Evolutionary conservation across 92 coral and sea anemone genomes (phyloP), one percentile per base, ranked within the genome.

Genomic region (Porites cylindrica): DNA sequence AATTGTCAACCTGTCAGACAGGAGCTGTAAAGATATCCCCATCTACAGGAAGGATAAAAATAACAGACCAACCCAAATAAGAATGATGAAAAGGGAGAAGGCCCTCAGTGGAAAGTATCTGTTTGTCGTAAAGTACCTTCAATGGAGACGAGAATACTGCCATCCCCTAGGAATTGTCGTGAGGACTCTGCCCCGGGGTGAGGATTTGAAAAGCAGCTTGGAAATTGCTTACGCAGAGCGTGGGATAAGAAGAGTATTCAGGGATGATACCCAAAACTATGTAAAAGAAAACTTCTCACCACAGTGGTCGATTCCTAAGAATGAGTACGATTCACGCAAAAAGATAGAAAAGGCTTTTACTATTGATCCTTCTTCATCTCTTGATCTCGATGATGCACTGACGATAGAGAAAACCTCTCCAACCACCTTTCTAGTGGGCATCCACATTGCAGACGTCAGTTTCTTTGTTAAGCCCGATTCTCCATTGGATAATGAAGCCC

Each of bases 381-480:
- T 53, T 26, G 99, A 96, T 66, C 90, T 96, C 29, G 99, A 96
- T 67, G 99, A 96, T 87, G 99, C 99, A 51, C 72, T 96, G 65
- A 90, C 98, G 18, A 63, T 92, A 2, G 91, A 92, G 58, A 47
- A n/a, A 3, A 50, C 80, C n/a, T 50, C 85, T 1, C 56, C 86
- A 18, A 88, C 87, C 14, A 73, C 82, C 59, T 84, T 91, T 90
- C 8, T 79, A 26, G 89, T 97, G 17, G 94, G 94, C 18, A 88
- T 97, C 59, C 99, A 97, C 86, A 95, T 97, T 88, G 97, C 98
- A 47, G 99, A 97, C 79, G 99, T 95, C 18, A 89, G 98, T 52
- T 97, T 85, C 80, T 95, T 95, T 66, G 97, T 97, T 9, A 77
- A 70, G 75, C 95, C 96, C 19, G 85, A 82, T 38, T 90, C 89